Conservation (phyloP, 2,797 vertebrate species). For the Acipenser transmontanus region DNA sequence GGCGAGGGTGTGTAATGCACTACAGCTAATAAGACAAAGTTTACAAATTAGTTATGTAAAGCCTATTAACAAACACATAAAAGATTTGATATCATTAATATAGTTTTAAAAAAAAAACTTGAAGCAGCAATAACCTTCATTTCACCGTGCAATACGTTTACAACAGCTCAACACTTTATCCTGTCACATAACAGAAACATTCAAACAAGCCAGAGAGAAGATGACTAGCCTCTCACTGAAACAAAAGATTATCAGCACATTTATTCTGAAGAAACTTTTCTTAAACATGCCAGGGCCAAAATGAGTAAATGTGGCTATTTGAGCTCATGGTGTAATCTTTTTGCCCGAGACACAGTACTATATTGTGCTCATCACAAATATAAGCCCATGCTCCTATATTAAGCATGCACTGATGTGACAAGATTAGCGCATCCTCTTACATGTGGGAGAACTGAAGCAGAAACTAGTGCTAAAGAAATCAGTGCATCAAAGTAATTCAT, state of each 20-base stretch:
- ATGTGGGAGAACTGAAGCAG: too few relatives aligned
- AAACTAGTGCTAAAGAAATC: too few relatives aligned
- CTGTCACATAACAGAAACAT: conserved; percentile 12
- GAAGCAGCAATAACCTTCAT: conserved; percentile 1
- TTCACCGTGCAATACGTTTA: neutral
- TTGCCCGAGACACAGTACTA: too few relatives aligned
- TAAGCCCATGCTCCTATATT: too few relatives aligned
- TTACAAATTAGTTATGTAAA: neutral
- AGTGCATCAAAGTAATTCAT: too few relatives aligned
- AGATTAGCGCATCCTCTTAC: too few relatives aligned
- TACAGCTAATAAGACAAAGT: conserved; percentile 3
- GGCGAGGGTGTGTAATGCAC: conserved; percentile 17
- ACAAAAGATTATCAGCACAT: conserved; percentile 18
- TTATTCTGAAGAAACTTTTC: conserved; percentile 7
- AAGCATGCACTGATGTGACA: too few relatives aligned
- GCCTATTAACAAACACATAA: neutral
- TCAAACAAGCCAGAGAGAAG: conserved; percentile 13
- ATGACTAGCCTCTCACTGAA: conserved; percentile 15
- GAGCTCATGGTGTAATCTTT: too few relatives aligned
- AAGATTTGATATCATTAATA: neutral
- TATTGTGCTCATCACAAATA: too few relatives aligned
- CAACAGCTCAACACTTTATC: conserved; percentile 3
- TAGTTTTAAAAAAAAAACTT: neutral
- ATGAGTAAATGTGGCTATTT: too few relatives aligned
- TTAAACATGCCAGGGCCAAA: too few relatives aligned